These are phyloP conservation scores for Brenthis daphne DNA, from an alignment of 2,888 invertebrate species.

Conservation along the genomic window DNA sequence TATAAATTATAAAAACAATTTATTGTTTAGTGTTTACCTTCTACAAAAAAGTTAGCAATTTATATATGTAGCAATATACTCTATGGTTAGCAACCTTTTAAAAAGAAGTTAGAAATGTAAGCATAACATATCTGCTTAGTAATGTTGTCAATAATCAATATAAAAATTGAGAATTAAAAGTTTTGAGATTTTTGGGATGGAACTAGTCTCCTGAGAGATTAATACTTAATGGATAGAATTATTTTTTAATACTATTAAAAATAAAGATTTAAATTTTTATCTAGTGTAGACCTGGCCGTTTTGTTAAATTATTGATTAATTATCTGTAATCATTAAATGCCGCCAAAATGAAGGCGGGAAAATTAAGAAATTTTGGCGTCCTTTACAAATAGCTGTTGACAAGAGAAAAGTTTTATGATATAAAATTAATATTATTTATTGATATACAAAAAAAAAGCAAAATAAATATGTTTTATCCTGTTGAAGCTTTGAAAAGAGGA, in stretches of 20 bases:
- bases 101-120: too few relatives aligned
- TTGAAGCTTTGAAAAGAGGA: conserved; percentile 63
- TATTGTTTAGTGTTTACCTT: too few relatives aligned
- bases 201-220: too few relatives aligned
- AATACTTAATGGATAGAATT: background rate
- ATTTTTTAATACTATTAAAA: background rate
- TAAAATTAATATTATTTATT: background rate
- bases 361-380: background rate
- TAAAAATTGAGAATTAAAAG: too few relatives aligned
- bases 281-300: background rate
- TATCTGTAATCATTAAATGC: background rate
- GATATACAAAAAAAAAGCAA: background rate
- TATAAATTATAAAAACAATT: too few relatives aligned
- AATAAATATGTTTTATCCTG: conserved; percentile 69
- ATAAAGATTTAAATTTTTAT: background rate
- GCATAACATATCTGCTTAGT: too few relatives aligned
- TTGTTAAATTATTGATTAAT: background rate
- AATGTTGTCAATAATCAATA: too few relatives aligned
- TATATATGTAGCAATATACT: too few relatives aligned
- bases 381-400: background rate
- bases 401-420: background rate
- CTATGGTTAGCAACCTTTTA: too few relatives aligned
- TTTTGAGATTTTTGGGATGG: too few relatives aligned
- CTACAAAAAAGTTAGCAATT: too few relatives aligned
- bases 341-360: conserved; percentile 9